Conservation (phyloP, 37 sponge, comb jelly and placozoan species). For the Axinella damicornis region DNA sequence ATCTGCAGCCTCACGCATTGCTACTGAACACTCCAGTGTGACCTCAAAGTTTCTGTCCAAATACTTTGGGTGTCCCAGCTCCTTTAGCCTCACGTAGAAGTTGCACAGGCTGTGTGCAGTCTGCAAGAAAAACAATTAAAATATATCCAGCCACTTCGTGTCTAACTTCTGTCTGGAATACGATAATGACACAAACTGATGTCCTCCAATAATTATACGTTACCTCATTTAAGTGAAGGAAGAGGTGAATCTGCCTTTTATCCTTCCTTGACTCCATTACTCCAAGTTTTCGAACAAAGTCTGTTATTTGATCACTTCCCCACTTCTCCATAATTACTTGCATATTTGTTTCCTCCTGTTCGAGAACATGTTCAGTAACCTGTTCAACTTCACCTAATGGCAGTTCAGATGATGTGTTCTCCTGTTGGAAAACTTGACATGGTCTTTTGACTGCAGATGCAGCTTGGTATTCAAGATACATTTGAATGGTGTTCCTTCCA, state of each 20-base stretch:
- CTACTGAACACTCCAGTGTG: no score
- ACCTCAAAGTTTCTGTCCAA: conserved; percentile 6
- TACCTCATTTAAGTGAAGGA: conserved; percentile 61
- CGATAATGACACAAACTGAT: no score
- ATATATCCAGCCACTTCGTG: no score
- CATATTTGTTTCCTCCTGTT: not conserved
- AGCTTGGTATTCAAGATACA: conserved; percentile 4
- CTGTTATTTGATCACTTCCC: conserved; percentile 49
- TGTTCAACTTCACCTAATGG: no score
- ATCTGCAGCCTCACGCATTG: no score
- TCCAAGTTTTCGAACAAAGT: conserved; percentile 93
- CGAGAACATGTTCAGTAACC: no score
- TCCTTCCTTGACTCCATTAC: conserved; percentile 80
- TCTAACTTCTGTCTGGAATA: no score
- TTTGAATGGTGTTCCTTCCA: not conserved
- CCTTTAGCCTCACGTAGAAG: conserved; percentile 24
- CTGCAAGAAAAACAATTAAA: not conserved
- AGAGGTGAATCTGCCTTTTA: conserved; percentile 52
- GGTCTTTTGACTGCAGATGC: no score
- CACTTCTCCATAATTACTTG: conserved; percentile 56
- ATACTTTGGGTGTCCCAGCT: conserved; percentile 62
- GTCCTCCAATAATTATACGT: no score
- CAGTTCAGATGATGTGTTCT: no score
- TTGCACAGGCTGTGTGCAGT: conserved; percentile 53
- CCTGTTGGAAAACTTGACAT: no score